phyloP scores from a whole-genome alignment of 2,113 vertebrate genomes.

The Maccullochella peelii region DNA sequence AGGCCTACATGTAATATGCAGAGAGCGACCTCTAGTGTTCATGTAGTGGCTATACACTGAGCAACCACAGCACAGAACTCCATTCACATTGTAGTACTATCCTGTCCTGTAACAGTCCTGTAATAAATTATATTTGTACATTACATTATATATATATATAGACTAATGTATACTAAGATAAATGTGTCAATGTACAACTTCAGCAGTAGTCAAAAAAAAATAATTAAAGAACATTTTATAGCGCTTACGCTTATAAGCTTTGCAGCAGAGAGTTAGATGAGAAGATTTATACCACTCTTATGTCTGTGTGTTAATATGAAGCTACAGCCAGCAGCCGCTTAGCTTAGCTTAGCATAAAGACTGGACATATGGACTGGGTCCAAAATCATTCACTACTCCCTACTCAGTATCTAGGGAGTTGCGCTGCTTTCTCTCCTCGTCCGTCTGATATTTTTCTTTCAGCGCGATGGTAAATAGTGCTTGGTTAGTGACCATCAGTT shows the following conservation, averaged over 20 bases:
- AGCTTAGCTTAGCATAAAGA: too few relatives aligned
- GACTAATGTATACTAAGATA: neutral
- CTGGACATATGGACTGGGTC: too few relatives aligned
- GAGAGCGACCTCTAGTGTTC: constrained; percentile 54
- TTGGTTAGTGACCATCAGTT: too few relatives aligned
- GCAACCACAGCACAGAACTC: neutral
- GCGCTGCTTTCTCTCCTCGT: too few relatives aligned
- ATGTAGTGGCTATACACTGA: neutral
- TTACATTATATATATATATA: neutral
- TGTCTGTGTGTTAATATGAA: neutral
- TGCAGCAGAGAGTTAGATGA: neutral
- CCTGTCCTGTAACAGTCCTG: neutral
- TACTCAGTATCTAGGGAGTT: too few relatives aligned
- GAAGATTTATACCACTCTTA: neutral
- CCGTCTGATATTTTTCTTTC: too few relatives aligned
- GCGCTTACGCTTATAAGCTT: neutral
- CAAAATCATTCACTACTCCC: too few relatives aligned
- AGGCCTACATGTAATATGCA: neutral
- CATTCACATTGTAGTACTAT: neutral
- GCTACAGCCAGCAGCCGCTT: too few relatives aligned
- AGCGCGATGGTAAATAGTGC: too few relatives aligned
- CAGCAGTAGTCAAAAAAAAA: neutral
- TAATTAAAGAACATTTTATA: neutral
- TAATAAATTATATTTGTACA: neutral
- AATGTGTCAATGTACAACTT: neutral